Conservation (phyloP, 2,888 invertebrate species). For the Luffia ferchaultella region DNA sequence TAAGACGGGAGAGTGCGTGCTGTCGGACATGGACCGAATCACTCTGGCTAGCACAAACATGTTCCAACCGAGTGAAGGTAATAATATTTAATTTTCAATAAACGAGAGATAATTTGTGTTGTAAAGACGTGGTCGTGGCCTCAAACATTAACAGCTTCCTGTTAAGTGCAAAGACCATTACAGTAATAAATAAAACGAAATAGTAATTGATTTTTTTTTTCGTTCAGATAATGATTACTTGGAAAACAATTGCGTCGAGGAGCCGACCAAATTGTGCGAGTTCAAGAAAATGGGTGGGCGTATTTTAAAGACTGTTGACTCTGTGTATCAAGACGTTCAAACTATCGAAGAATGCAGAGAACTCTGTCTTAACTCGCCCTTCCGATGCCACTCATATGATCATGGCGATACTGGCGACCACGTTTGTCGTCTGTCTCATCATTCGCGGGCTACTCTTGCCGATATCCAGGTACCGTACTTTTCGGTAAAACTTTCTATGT, state of each 20-base stretch:
- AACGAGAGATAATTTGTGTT: neutral
- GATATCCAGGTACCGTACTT: constrained; percentile 90
- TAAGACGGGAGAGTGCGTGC: constrained; percentile 83
- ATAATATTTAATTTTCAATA: constrained; percentile 11
- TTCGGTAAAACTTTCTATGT: too few relatives aligned
- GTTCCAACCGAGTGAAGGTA: constrained; percentile 75
- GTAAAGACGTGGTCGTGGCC: too few relatives aligned
- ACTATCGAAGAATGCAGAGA: constrained; percentile 89
- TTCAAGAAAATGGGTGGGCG: constrained; percentile 89
- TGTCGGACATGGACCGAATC: constrained; percentile 92
- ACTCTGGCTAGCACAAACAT: constrained; percentile 84
- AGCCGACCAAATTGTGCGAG: constrained; percentile 93
- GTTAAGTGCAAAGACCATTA: neutral
- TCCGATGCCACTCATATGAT: constrained; percentile 92
- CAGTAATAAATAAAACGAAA: neutral
- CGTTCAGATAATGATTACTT: constrained; percentile 76
- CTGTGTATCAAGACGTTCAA: constrained; percentile 89
- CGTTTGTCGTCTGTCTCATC: constrained; percentile 92
- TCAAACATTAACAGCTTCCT: too few relatives aligned
- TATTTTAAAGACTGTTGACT: constrained; percentile 92
- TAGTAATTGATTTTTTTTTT: constrained; percentile 8
- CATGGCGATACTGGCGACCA: constrained; percentile 93
- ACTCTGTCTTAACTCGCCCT: constrained; percentile 87
- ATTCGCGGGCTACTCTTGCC: constrained; percentile 86
- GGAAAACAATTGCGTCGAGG: constrained; percentile 93